Evolutionary conservation across 2,113 vertebrate species (phyloP).

Genomic region (Ictalurus furcatus): DNA sequence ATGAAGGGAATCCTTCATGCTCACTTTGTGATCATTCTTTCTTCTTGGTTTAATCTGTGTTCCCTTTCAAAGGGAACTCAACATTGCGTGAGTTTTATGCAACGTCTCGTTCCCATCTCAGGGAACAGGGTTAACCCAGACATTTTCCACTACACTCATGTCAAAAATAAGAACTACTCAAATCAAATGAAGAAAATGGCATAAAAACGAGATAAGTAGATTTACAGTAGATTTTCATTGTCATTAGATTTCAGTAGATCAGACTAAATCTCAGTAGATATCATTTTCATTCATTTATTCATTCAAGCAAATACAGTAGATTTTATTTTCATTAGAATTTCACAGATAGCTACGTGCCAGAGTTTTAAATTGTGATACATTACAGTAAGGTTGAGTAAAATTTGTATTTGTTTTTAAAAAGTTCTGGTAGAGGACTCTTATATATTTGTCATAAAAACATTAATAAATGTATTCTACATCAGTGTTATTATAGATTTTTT

Average conservation of each 20-base stretch:
- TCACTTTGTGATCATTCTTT: not conserved
- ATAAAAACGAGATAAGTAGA: not conserved
- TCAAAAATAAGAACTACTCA: not conserved
- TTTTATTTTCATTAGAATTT: not conserved
- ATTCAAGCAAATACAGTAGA: too few relatives aligned
- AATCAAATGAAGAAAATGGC: not conserved
- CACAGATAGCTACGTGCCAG: not conserved
- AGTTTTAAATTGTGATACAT: not conserved
- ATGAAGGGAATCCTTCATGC: not conserved
- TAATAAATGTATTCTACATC: not conserved
- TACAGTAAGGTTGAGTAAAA: not conserved
- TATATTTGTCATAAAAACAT: not conserved
- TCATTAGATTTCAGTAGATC: not conserved
- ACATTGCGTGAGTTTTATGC: too few relatives aligned
- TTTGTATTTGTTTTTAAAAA: not conserved
- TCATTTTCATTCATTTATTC: too few relatives aligned
- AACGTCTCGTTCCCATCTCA: too few relatives aligned
- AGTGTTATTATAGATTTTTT: not conserved
- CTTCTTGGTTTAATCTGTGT: not conserved
- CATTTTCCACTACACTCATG: not conserved
- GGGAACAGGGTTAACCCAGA: too few relatives aligned
- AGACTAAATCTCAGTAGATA: too few relatives aligned
- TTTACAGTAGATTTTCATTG: not conserved
- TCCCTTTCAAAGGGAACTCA: too few relatives aligned
- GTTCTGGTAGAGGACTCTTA: not conserved